A percentile compares a stretch with the other conserved stretches of the same genome.
These are phyloP conservation scores for Polypterus bichir DNA, from an alignment of 2,113 vertebrate genomes.

Conservation along the genomic window DNA sequence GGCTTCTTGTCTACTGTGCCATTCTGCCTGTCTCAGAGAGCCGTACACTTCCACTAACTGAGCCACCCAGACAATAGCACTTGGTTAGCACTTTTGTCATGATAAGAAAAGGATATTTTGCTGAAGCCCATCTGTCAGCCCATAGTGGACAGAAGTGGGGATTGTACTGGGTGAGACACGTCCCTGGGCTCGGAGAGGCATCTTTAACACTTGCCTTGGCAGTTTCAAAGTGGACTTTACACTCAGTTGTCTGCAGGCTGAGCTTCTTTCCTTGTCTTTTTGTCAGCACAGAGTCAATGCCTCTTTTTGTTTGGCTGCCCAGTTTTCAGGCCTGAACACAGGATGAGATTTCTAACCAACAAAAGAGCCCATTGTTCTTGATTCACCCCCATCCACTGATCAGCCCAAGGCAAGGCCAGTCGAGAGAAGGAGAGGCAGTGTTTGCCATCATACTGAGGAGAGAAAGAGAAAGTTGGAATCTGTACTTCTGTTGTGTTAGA, in stretches of 20 bases:
- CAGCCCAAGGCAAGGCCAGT: slow-evolving; percentile 36
- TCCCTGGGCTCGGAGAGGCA: slow-evolving; percentile 19
- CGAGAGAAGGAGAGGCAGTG: slow-evolving; percentile 13
- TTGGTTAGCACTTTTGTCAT: too few species aligned
- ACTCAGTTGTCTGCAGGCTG: slow-evolving; percentile 19
- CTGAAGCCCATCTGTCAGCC: not conserved
- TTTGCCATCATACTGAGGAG: not conserved
- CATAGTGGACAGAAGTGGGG: slow-evolving; percentile 3
- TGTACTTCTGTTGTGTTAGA: too few species aligned
- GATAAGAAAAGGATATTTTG: not conserved
- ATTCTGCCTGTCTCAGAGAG: too few species aligned
- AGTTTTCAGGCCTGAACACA: slow-evolving; percentile 43
- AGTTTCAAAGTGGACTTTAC: slow-evolving; percentile 22
- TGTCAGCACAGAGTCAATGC: slow-evolving; percentile 42
- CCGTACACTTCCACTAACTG: too few species aligned
- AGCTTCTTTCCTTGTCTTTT: slow-evolving; percentile 29
- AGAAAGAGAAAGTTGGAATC: slow-evolving; percentile 2
- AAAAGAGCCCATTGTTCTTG: slow-evolving; percentile 59
- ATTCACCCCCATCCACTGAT: slow-evolving; percentile 53
- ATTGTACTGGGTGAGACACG: not conserved
- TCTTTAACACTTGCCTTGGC: slow-evolving; percentile 33
- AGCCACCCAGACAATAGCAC: too few species aligned
- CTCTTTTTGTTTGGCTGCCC: slow-evolving; percentile 55
- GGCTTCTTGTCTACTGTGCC: too few species aligned
- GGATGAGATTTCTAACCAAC: slow-evolving; percentile 38